phyloP scores from a whole-genome alignment of 92 coral and sea anemone genomes.

The Scolanthus callimorphus region DNA sequence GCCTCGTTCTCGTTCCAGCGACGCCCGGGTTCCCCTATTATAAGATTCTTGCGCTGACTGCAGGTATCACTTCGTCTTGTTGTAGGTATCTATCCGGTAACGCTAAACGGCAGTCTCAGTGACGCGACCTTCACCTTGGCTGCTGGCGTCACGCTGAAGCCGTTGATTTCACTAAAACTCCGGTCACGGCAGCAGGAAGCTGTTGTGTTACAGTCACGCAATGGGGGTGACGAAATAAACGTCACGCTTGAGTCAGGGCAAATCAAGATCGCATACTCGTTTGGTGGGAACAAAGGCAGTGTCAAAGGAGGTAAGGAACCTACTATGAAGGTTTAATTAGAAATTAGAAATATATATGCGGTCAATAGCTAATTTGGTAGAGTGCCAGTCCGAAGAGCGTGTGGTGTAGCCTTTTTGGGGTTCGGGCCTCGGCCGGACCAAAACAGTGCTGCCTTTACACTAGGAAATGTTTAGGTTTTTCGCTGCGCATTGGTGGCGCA shows the following conservation, averaged over 20 bases:
- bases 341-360: too few relatives aligned
- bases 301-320: slow-evolving; percentile 62
- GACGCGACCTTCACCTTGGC: slow-evolving; percentile 43
- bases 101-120: slow-evolving; percentile 73
- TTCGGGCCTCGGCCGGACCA: too few relatives aligned
- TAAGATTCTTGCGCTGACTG: background rate
- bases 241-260: slow-evolving; percentile 46
- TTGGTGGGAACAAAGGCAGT: slow-evolving; percentile 38
- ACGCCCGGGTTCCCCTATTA: too few relatives aligned
- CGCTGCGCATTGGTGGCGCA: too few relatives aligned
- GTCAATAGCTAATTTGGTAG: too few relatives aligned
- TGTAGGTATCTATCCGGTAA: slow-evolving; percentile 69
- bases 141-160: slow-evolving; percentile 24
- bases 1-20: too few relatives aligned
- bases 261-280: slow-evolving; percentile 29
- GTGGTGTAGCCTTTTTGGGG: too few relatives aligned
- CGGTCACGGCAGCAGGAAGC: slow-evolving; percentile 67
- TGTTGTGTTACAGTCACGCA: slow-evolving; percentile 30
- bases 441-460: too few relatives aligned
- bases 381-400: too few relatives aligned
- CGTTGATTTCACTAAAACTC: slow-evolving; percentile 29
- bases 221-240: slow-evolving; percentile 13
- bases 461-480: too few relatives aligned
- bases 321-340: too few relatives aligned
- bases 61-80: background rate